Base-by-base conservation (phyloP, 2,888 invertebrate genomes). In the Ectobius pallidus region DNA sequence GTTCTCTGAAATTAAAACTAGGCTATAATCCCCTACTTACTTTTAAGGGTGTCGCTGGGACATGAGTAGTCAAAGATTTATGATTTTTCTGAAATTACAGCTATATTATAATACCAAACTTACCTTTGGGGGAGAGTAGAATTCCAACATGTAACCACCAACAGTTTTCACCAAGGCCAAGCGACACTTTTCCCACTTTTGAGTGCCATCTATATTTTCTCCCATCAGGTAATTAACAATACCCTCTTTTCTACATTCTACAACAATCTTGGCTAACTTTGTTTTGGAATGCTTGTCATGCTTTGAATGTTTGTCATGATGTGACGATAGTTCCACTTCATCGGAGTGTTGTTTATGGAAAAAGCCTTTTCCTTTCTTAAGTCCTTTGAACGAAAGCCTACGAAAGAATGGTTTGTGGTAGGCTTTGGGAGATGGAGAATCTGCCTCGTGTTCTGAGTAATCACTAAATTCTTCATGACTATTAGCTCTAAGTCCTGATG, bases 101-200 rank as follows among this genome's bases (percentile, higher is more conserved):
- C n/a, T n/a, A n/a, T n/a, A n/a, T n/a, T n/a, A n/a, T n/a, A n/a
- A n/a, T n/a, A n/a, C n/a, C n/a, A n/a, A n/a, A 65, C 75, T 76
- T 83, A 90, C 93, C 85, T 97, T 94, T 0, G 96, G 96, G 7
- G 97, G 97, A 3, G 95, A 93, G 84, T 96, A 98, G 83, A 98
- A 97, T 82, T 98, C 97, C 72, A 99, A 84, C 90, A 95, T 95
- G 80, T 95, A 96, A 49, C 97, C 97, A 71, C 95, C 96, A 27
- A 93, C 94, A 27, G 96, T 95, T 83, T 96, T 96, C 9, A 97
- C 93, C 71, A 99, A 85, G 0, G 94, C 94, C 78, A 98, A 84
- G 78, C 96, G 89, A 82, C 97, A 97, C 82, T 92, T 93, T 82
- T 97, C 97, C 97, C 97, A 98, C 83, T 95, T 95, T 74, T 93